phyloP scores from a whole-genome alignment of 92 coral and sea anemone genomes.

The Diadumene lineata region DNA sequence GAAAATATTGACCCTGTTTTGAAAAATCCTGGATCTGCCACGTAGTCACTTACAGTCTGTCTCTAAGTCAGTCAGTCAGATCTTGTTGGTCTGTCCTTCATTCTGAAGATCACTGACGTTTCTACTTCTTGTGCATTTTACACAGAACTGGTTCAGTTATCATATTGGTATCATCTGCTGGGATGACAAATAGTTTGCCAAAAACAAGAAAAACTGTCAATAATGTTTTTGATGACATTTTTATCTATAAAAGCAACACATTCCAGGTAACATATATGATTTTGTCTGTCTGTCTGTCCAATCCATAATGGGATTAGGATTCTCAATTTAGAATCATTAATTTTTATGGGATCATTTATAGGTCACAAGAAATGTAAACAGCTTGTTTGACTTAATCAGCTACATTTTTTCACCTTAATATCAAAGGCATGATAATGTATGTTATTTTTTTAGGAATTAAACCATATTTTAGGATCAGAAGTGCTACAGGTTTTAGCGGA shows the following conservation, averaged over 20 bases:
- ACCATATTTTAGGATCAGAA: conserved; percentile 41
- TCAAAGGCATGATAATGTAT: background rate
- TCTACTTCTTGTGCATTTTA: no score
- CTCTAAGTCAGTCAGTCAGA: no score
- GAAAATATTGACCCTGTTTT: no score
- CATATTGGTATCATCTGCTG: conserved; percentile 54
- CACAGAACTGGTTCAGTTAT: conserved; percentile 58
- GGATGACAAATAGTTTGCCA: conserved; percentile 60
- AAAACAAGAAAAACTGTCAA: conserved; percentile 42
- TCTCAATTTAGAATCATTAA: no score
- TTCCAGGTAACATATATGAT: conserved; percentile 44
- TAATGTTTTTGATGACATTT: conserved; percentile 61
- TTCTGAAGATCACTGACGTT: background rate
- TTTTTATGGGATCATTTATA: no score
- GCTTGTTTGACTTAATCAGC: no score
- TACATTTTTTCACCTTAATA: no score
- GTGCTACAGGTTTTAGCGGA: conserved; percentile 19
- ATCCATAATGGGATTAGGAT: no score
- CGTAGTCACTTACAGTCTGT: no score
- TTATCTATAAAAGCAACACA: conserved; percentile 55
- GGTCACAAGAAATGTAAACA: no score
- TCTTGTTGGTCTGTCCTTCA: no score
- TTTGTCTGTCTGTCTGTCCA: fast-evolving
- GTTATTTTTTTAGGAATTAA: conserved; percentile 40
- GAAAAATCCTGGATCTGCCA: no score